Conservation (phyloP, 2,888 invertebrate genomes). For the Amiota mariae region DNA sequence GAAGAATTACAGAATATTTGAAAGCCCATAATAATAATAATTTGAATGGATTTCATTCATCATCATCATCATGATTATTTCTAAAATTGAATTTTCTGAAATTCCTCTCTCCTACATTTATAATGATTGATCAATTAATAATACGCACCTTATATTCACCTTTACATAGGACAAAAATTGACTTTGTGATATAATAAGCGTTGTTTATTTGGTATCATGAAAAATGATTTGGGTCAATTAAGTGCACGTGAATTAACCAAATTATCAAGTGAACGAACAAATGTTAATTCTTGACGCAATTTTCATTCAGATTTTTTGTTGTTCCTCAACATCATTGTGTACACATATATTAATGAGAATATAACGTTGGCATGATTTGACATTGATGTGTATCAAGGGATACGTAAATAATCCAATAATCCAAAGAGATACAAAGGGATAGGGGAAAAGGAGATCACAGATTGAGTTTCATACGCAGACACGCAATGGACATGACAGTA, state of each 20-base stretch:
- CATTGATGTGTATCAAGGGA: conserved; percentile 9
- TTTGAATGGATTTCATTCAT: too few relatives aligned
- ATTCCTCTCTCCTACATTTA: too few relatives aligned
- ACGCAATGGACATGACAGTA: background rate
- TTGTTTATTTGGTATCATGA: too few relatives aligned
- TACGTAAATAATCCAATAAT: background rate
- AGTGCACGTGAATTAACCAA: background rate
- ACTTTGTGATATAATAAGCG: too few relatives aligned
- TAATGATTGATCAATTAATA: too few relatives aligned
- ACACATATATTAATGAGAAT: background rate
- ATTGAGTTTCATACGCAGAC: background rate
- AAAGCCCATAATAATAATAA: too few relatives aligned
- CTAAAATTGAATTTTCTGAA: too few relatives aligned
- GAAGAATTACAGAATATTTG: too few relatives aligned
- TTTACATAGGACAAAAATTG: too few relatives aligned
- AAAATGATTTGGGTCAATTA: background rate
- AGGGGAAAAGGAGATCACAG: too few relatives aligned
- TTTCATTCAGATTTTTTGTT: background rate
- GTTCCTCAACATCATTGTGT: background rate
- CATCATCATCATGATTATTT: too few relatives aligned
- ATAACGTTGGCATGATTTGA: background rate
- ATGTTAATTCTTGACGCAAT: background rate
- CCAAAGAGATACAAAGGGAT: background rate
- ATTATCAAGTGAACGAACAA: background rate
- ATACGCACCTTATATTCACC: too few relatives aligned